Evolutionary conservation across 2,797 vertebrate genomes (phyloP).

Genomic region (Sarcoramphus papa): DNA sequence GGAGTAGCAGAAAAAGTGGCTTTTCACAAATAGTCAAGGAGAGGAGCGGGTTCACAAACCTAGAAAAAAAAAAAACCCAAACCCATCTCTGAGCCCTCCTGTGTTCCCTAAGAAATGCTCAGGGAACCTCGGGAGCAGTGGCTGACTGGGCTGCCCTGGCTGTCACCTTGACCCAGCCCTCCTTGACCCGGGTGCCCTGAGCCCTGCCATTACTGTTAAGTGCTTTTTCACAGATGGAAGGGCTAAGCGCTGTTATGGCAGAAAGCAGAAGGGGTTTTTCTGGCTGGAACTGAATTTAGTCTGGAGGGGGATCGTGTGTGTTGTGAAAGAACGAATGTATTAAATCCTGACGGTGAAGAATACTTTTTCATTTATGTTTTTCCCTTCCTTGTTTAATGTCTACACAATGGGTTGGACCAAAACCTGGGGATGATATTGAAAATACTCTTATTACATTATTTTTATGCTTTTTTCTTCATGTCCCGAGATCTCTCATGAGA

Average conservation of each 20-base stretch:
- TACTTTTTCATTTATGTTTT: neutral
- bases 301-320: neutral
- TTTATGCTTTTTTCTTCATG: neutral
- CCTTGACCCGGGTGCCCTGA: neutral
- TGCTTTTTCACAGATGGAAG: neutral
- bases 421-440: neutral
- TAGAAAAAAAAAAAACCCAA: rapidly evolving
- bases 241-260: neutral
- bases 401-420: rapidly evolving
- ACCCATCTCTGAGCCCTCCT: neutral
- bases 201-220: neutral
- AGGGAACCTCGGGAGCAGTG: neutral
- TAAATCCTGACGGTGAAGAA: neutral
- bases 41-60: neutral
- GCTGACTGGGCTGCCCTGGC: neutral
- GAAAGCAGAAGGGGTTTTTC: neutral
- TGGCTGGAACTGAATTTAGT: neutral
- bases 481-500: neutral
- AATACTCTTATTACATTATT: neutral
- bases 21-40: neutral
- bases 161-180: constrained; percentile 8
- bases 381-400: neutral
- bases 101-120: neutral
- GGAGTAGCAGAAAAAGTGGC: neutral
- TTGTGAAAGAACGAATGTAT: neutral